Evolutionary conservation across 2,113 vertebrate genomes (phyloP).

Genomic region (Oenanthe oenanthe): DNA sequence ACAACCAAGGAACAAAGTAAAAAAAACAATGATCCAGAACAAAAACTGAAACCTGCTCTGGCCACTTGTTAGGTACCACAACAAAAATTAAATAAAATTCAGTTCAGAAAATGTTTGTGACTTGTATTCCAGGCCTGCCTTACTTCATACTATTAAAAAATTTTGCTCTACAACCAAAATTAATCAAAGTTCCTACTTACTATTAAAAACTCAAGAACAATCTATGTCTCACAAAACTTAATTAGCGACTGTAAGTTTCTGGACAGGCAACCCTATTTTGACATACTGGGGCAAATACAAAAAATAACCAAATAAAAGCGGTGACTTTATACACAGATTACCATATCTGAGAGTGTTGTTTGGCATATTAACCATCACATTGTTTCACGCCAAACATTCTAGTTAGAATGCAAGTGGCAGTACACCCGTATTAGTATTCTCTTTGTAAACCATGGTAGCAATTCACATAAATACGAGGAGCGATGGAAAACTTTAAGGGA

Average conservation of each 20-base stretch:
- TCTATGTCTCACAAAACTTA: not conserved
- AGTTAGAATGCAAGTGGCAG: not conserved
- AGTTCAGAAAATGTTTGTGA: not conserved
- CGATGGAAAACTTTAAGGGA: not conserved
- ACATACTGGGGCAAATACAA: not conserved
- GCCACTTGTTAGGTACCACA: not conserved
- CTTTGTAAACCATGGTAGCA: not conserved
- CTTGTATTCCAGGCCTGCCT: not conserved
- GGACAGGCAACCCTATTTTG: not conserved
- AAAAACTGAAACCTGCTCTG: not conserved
- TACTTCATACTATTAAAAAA: not conserved
- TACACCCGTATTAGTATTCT: not conserved
- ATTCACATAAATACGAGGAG: not conserved
- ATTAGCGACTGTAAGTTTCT: not conserved
- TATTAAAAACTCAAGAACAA: not conserved
- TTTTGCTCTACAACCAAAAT: not conserved
- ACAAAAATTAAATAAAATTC: not conserved
- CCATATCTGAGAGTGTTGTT: not conserved
- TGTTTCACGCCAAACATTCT: not conserved
- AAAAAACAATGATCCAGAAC: not conserved
- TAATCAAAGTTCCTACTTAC: not conserved
- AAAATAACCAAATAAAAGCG: not conserved
- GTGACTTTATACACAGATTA: not conserved
- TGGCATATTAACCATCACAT: not conserved
- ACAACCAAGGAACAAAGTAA: not conserved